These are phyloP conservation scores for Porites cylindrica DNA, from an alignment of 92 coral and sea anemone genomes.

Conservation along the genomic window DNA sequence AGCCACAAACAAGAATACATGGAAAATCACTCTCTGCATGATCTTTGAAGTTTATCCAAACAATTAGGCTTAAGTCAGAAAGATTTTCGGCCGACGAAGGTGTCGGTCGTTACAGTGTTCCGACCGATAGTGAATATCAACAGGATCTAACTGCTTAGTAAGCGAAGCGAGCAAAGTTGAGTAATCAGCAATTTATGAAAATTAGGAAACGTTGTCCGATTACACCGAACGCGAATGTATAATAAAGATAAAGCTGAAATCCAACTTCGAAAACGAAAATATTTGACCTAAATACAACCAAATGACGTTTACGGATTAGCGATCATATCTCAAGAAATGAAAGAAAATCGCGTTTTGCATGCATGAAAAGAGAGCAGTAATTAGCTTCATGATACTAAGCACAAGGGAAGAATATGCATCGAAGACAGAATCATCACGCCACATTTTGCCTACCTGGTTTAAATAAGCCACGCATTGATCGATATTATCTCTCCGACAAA, in stretches of 20 bases:
- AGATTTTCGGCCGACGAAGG: not conserved
- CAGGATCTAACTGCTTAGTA: no score
- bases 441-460: slow-evolving; percentile 81
- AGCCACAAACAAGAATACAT: not conserved
- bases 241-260: not conserved
- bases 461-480: slow-evolving; percentile 95
- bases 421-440: not conserved
- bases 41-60: slow-evolving; percentile 1
- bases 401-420: not conserved
- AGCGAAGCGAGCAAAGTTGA: not conserved
- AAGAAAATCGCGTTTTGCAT: not conserved
- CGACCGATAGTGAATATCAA: no score
- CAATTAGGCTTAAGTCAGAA: not conserved
- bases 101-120: no score
- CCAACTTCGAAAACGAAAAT: not conserved
- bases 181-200: no score
- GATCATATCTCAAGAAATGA: not conserved
- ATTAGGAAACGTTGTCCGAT: no score
- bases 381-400: not conserved
- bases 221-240: no score
- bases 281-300: not conserved
- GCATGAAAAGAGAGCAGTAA: slow-evolving; percentile 23
- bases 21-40: not conserved
- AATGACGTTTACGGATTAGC: not conserved
- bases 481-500: slow-evolving; percentile 89